phyloP scores from a whole-genome alignment of 2,888 invertebrate genomes.

The Ormyrus labotus region DNA sequence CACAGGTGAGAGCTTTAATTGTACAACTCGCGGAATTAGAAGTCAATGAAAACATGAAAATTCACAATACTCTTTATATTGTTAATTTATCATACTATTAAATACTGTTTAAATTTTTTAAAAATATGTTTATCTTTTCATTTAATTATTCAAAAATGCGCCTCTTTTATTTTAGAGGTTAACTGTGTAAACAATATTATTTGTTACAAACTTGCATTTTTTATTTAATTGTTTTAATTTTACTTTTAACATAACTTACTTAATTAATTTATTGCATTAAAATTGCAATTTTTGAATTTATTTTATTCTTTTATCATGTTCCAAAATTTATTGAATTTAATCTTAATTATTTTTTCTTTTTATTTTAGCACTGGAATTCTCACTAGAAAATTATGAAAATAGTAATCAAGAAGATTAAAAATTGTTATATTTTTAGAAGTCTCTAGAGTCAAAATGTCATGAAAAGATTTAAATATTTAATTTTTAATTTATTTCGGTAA shows the following conservation, averaged over 20 bases:
- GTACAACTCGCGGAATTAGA: too few relatives aligned
- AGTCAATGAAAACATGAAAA: too few relatives aligned
- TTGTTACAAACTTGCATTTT: background rate
- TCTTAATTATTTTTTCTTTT: constrained; percentile 9
- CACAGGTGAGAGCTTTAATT: too few relatives aligned
- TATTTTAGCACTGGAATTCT: constrained; percentile 6
- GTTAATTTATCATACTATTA: too few relatives aligned
- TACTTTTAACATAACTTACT: too few relatives aligned
- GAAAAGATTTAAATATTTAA: constrained; percentile 15
- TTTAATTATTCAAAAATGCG: background rate
- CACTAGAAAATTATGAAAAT: constrained; percentile 8
- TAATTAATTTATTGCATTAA: too few relatives aligned
- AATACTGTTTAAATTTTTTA: too few relatives aligned
- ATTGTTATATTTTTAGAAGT: background rate
- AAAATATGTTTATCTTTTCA: background rate
- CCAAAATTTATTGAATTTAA: background rate
- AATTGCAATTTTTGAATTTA: background rate
- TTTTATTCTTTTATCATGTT: background rate
- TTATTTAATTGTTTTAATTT: too few relatives aligned
- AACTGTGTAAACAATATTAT: background rate
- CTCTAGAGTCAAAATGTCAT: constrained; percentile 1
- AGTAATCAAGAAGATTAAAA: background rate
- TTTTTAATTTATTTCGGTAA: constrained; percentile 1
- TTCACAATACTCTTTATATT: too few relatives aligned
- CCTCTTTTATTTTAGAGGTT: background rate